Conservation (phyloP, 2,888 invertebrate species). For the Pecten maximus region DNA sequence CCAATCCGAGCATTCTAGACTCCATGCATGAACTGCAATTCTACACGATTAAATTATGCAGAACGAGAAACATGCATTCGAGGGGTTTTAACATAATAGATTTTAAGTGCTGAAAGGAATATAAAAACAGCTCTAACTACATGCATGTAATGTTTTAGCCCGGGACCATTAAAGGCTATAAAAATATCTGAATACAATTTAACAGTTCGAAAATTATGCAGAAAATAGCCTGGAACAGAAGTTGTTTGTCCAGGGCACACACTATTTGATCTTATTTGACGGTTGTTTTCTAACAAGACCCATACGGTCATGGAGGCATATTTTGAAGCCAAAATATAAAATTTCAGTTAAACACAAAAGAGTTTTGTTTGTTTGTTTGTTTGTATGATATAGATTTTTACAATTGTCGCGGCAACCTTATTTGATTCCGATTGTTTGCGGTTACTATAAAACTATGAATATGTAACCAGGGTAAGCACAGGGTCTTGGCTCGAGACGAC, state of each 20-base stretch:
- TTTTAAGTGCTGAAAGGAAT: neutral
- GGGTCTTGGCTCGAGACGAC: no score
- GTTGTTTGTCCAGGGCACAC: neutral
- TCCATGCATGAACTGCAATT: neutral
- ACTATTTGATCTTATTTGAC: neutral
- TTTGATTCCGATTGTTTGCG: no score
- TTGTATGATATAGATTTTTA: no score
- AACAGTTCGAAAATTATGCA: neutral
- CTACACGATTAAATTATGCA: neutral
- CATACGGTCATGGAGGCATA: no score
- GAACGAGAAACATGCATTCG: neutral
- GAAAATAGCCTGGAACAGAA: neutral
- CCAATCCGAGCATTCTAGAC: neutral
- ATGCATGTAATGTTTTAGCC: conserved; percentile 3
- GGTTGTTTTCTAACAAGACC: no score
- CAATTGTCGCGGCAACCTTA: no score
- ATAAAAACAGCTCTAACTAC: neutral
- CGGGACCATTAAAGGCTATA: neutral
- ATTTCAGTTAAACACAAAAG: no score
- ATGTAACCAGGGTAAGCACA: no score
- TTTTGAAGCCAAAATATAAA: no score
- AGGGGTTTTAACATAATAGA: neutral
- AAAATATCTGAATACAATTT: neutral
- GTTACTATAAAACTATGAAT: no score
- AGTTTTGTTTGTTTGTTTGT: no score